Base-by-base conservation (phyloP, 2,888 invertebrate genomes). In the Reticulitermes lucifugus region DNA sequence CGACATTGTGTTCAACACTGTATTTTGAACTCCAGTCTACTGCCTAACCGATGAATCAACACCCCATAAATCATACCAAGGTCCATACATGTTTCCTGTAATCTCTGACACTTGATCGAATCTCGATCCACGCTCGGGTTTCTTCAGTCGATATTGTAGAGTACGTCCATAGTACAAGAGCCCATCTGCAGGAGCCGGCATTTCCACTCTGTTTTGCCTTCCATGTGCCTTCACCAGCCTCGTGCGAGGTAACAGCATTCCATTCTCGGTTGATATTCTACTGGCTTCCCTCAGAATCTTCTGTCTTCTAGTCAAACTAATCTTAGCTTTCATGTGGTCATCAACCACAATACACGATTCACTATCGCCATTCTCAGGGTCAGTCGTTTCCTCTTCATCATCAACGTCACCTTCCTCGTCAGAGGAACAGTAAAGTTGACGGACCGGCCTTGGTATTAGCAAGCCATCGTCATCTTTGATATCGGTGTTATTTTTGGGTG, bases 41-140 rank as follows among this genome's bases (percentile, higher is more conserved):
- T 81, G 81, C 90, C 92, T 92, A 88, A 94, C 94, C 55, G 94
- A 94, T 73, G 94, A 93, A 90, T 96, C 96, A 85, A 94, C 92
- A 55, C 95, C 96, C 97, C 97, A 97, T 87, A 97, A 93, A 91
- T 97, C 97, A 89, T 96, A 97, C 97, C 97, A 97, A 0, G 97
- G 96, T 0, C 97, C 97, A 90, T 96, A 97, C 88, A 89, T 87
- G 82, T 89, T 89, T n/a, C 89, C 89, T 94, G 89, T 88, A 21
- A 88, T 88, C 65, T 88, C 88, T 9, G 89, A 89, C 79, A 87
- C 88, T 83, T 89, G 89, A 86, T 89, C 89, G 35, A 90, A 86
- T 46, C 87, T 87, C 10, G 89, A 89, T 25, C 88, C 88, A 51
- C 89, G 88, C 77, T 89, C 89, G 18, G 89, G 89, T 83, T 87